Percentiles rank a stretch among this genome's conserved stretches.
Conservation (phyloP, 2,888 invertebrate species). For the Lasiommata megera region DNA sequence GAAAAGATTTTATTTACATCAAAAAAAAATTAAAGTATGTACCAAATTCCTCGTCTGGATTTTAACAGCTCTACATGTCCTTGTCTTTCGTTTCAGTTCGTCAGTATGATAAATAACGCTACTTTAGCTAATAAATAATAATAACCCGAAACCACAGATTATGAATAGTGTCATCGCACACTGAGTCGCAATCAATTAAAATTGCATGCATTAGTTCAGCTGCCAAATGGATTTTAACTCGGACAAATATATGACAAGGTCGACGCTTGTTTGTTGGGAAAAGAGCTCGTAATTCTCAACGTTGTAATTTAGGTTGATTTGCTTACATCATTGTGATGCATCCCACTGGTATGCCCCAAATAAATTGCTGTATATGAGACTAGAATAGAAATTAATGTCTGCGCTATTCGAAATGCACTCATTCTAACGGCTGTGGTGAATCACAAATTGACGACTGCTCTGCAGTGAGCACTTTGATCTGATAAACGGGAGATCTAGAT, state of each 20-base stretch:
- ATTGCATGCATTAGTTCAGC: slow-evolving; percentile 32
- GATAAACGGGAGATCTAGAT: too few species aligned
- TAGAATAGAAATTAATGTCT: slow-evolving; percentile 33
- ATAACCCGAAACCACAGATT: slow-evolving; percentile 10
- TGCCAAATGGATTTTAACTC: slow-evolving; percentile 42
- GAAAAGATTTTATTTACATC: too few species aligned
- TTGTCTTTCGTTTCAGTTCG: neutral
- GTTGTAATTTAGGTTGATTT: slow-evolving; percentile 34
- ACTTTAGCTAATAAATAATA: slow-evolving; percentile 8
- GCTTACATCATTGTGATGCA: slow-evolving; percentile 39
- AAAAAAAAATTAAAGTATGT: too few species aligned
- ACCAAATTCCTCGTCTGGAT: neutral
- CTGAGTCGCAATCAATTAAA: slow-evolving; percentile 29
- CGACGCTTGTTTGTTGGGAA: slow-evolving; percentile 26
- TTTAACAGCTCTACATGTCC: neutral
- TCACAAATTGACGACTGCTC: too few species aligned
- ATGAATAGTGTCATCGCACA: slow-evolving; percentile 30
- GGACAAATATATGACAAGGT: slow-evolving; percentile 36
- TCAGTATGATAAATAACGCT: neutral
- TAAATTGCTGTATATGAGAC: slow-evolving; percentile 34
- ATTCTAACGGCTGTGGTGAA: slow-evolving; percentile 2
- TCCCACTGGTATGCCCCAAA: slow-evolving; percentile 34
- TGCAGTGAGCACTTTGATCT: too few species aligned
- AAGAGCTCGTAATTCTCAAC: slow-evolving; percentile 40
- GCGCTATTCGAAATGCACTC: slow-evolving; percentile 13